Percentiles rank a stretch among this genome's conserved stretches.
These are phyloP conservation scores for Selene dorsalis DNA, from an alignment of 2,797 vertebrate genomes.

Conservation along the genomic window DNA sequence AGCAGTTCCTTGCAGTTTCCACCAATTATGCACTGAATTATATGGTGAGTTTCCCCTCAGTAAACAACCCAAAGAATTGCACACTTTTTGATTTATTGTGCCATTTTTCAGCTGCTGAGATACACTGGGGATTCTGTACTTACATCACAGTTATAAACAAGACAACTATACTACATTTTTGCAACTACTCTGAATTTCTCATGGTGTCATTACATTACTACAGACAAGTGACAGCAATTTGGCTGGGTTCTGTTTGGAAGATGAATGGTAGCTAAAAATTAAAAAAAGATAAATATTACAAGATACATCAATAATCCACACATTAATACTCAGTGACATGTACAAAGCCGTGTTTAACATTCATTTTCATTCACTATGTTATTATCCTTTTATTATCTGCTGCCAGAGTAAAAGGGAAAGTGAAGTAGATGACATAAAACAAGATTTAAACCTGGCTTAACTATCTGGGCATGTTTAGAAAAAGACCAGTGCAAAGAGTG, in stretches of 20 bases:
- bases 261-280: conserved; percentile 10
- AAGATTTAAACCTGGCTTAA: conserved; percentile 28
- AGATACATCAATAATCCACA: not conserved
- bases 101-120: conserved; percentile 37
- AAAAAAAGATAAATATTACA: not conserved
- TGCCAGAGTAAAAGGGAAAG: not conserved
- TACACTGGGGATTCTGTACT: conserved; percentile 12
- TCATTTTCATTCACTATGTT: not conserved
- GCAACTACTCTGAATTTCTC: conserved; percentile 3
- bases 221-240: not conserved
- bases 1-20: conserved; percentile 49
- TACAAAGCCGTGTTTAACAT: not conserved
- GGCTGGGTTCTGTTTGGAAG: not conserved
- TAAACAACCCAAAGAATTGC: conserved; percentile 53
- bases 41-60: conserved; percentile 22
- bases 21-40: conserved; percentile 44
- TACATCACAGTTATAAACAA: conserved; percentile 5
- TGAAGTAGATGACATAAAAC: conserved; percentile 25
- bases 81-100: conserved; percentile 27
- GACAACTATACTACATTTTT: not conserved
- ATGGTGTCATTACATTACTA: not conserved
- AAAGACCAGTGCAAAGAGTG: conserved; percentile 13
- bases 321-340: not conserved
- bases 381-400: not conserved
- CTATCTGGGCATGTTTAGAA: conserved; percentile 10